Conservation (phyloP, 2,797 vertebrate species). For the Synanceia verrucosa region DNA sequence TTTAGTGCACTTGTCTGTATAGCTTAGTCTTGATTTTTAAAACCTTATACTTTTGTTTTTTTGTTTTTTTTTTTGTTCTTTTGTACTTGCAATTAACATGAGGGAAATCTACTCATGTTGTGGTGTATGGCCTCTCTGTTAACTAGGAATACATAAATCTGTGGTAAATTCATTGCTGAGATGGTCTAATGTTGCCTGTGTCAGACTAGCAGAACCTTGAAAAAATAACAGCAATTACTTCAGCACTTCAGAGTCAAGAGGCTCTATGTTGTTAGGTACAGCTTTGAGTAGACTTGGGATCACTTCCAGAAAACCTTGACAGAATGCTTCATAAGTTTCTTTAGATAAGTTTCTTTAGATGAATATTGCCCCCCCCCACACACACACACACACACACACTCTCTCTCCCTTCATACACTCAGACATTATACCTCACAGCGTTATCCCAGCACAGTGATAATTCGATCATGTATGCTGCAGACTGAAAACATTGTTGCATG, state of each 20-base stretch:
- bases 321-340: constrained; percentile 8
- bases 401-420: constrained; percentile 32
- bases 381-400: no score
- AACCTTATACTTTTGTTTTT: not conserved
- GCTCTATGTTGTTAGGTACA: not conserved
- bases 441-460: constrained; percentile 25
- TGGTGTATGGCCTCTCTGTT: not conserved
- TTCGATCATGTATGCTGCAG: constrained; percentile 9
- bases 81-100: not conserved
- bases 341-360: constrained; percentile 40
- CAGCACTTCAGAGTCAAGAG: not conserved
- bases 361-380: no score
- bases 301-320: constrained; percentile 10
- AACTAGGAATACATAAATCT: not conserved
- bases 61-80: not conserved
- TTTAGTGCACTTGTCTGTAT: not conserved
- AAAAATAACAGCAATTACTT: constrained; percentile 17
- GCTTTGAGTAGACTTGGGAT: constrained; percentile 1
- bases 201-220: not conserved
- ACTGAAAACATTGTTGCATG: constrained; percentile 17
- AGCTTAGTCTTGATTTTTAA: not conserved
- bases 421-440: constrained; percentile 24
- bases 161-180: not conserved
- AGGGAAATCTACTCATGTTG: not conserved
- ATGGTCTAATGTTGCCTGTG: not conserved